Conservation (phyloP, 2,113 vertebrate species). For the Parotia lawesii region DNA sequence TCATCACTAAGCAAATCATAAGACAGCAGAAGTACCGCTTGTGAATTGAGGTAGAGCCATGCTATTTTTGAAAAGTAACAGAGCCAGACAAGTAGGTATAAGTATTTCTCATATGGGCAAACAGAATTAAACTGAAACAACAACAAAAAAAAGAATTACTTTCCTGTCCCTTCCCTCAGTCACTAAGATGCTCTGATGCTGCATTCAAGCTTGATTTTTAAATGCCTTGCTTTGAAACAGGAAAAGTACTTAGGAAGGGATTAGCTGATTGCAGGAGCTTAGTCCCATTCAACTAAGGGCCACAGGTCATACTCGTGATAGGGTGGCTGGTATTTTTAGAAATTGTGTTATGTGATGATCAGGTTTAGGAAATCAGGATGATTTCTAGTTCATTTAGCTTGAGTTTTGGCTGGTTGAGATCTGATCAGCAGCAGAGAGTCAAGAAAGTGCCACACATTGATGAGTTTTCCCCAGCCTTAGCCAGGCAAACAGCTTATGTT, state of each 20-base stretch:
- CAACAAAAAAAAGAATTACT: neutral
- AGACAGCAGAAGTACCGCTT: neutral
- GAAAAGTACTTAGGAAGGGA: fast-evolving
- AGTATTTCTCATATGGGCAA: neutral
- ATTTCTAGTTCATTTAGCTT: neutral
- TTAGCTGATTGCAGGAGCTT: neutral
- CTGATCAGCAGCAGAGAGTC: neutral
- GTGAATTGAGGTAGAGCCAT: fast-evolving
- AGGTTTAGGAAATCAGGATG: neutral
- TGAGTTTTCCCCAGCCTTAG: neutral
- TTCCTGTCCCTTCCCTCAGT: neutral
- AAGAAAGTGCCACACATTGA: neutral
- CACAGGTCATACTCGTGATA: neutral
- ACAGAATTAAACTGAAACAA: neutral
- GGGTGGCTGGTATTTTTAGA: neutral
- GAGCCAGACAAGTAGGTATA: neutral
- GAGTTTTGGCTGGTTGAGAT: neutral
- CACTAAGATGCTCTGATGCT: neutral
- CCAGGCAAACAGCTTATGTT: neutral
- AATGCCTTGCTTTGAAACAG: neutral
- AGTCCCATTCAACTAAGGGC: neutral
- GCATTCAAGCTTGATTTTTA: neutral
- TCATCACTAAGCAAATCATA: neutral
- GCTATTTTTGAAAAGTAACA: neutral
- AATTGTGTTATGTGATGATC: neutral